Conservation (phyloP, 2,113 vertebrate genomes). For the Xenus cinereus region DNA sequence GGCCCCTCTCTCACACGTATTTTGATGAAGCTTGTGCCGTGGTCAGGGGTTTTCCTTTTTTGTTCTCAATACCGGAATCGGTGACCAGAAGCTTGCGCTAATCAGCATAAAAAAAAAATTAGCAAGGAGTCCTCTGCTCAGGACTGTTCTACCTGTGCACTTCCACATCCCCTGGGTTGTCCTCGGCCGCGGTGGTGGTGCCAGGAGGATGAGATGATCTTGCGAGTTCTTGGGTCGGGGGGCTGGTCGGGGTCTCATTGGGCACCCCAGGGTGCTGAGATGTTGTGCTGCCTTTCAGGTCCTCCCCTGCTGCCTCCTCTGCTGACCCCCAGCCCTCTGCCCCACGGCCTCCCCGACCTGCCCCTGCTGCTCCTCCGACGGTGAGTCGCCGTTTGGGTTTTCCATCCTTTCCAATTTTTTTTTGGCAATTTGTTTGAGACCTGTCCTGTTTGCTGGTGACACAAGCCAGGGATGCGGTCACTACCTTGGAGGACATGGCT, state of each 20-base stretch:
- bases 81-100: neutral
- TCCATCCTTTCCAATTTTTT: neutral
- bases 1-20: neutral
- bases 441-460: neutral
- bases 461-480: neutral
- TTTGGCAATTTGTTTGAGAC: neutral
- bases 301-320: neutral
- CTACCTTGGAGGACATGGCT: neutral
- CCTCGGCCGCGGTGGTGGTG: fast-evolving
- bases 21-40: neutral
- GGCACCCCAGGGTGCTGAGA: neutral
- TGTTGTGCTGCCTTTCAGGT: neutral
- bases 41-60: neutral
- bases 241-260: neutral
- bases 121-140: neutral
- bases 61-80: neutral
- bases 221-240: fast-evolving
- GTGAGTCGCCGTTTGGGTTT: neutral
- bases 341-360: neutral
- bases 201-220: neutral
- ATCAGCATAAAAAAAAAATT: neutral
- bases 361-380: neutral
- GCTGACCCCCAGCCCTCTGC: neutral
- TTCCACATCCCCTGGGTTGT: neutral
- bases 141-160: neutral